Evolutionary conservation across 2,113 vertebrate species (phyloP).

Genomic region (Colistium nudipinnis): DNA sequence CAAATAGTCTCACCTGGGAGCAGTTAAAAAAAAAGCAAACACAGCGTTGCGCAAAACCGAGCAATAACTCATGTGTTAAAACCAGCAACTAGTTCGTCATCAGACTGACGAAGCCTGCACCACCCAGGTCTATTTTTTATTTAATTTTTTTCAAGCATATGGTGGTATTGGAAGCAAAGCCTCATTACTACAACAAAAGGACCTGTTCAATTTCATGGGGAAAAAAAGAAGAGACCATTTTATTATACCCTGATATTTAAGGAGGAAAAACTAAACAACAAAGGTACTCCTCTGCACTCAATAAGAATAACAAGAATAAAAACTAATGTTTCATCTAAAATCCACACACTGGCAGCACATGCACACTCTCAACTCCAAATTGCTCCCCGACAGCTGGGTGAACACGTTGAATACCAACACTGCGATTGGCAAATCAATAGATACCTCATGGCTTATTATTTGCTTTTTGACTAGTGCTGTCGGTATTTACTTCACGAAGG

Average conservation of each 20-base stretch:
- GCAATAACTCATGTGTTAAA: constrained; percentile 13
- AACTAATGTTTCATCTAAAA: neutral
- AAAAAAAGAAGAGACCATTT: constrained; percentile 3
- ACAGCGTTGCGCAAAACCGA: constrained; percentile 11
- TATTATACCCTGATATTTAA: constrained; percentile 19
- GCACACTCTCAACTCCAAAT: no score
- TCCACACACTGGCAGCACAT: neutral
- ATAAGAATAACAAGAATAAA: constrained; percentile 1
- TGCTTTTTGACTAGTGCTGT: no score
- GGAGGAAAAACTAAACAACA: neutral
- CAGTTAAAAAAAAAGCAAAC: neutral
- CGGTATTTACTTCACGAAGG: no score
- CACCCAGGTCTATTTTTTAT: no score
- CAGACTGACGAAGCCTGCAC: neutral
- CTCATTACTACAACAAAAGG: constrained; percentile 5
- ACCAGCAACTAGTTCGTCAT: constrained; percentile 5
- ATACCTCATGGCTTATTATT: no score
- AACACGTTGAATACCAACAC: no score
- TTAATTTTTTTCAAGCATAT: neutral
- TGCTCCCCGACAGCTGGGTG: no score
- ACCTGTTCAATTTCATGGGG: neutral
- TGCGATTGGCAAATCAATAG: no score
- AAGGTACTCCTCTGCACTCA: constrained; percentile 1
- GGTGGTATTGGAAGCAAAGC: constrained; percentile 7
- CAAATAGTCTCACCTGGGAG: constrained; percentile 23